Percentiles rank a stretch among this genome's conserved stretches.
Conservation (phyloP, 2,797 vertebrate genomes). For the Sebastes oblongus region DNA sequence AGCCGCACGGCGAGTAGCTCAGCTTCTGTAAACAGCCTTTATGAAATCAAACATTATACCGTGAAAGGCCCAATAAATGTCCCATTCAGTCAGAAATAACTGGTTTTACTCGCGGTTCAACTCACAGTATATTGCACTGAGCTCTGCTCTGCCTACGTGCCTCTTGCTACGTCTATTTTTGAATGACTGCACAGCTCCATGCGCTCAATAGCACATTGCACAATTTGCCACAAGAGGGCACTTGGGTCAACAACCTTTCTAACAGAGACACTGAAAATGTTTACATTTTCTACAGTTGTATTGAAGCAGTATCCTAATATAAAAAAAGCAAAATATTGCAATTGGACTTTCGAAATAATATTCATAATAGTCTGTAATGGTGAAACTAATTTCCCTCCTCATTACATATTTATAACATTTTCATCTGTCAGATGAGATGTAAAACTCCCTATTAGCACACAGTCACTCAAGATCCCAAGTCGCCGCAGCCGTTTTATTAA, state of each 20-base stretch:
- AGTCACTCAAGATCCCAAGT: background rate
- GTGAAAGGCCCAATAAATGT: background rate
- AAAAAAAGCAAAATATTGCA: background rate
- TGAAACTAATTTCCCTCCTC: constrained; percentile 9
- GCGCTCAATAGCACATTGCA: background rate
- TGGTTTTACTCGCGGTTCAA: background rate
- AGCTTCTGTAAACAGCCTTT: background rate
- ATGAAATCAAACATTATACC: background rate
- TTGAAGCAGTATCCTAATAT: background rate
- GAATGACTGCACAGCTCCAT: background rate
- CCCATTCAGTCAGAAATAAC: background rate
- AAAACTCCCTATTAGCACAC: background rate
- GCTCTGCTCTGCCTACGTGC: background rate
- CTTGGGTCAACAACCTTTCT: background rate
- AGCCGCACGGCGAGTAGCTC: no score
- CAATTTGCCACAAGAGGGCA: background rate
- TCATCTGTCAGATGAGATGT: background rate
- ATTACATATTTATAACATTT: constrained; percentile 14
- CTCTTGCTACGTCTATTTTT: background rate
- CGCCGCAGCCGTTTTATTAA: background rate
- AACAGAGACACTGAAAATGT: background rate
- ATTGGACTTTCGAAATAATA: background rate
- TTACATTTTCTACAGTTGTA: background rate
- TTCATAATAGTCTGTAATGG: constrained; percentile 7
- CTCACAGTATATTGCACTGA: background rate